phyloP scores from a whole-genome alignment of 2,888 invertebrate species.

The Cerceris rybyensis region DNA sequence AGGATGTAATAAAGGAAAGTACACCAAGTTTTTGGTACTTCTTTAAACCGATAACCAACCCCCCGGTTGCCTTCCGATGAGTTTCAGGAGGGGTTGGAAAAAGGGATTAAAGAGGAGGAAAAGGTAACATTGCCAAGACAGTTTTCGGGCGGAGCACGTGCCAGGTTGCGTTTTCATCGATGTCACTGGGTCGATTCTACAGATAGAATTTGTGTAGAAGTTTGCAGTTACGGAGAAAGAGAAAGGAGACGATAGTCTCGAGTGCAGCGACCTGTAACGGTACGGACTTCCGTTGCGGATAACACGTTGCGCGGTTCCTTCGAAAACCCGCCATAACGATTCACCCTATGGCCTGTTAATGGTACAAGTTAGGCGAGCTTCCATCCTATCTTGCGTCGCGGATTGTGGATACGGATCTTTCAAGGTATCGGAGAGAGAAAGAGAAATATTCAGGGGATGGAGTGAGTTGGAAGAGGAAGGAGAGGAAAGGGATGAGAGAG shows the following conservation, averaged over 20 bases:
- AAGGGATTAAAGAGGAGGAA: conserved; percentile 13
- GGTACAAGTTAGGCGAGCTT: conserved; percentile 66
- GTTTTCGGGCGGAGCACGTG: conserved; percentile 39
- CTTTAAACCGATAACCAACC: conserved; percentile 1
- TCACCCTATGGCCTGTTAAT: conserved; percentile 67
- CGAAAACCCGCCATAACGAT: conserved; percentile 64
- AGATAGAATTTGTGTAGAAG: conserved; percentile 41
- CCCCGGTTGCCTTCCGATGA: no score
- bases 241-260: conserved; percentile 3
- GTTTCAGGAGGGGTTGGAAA: no score
- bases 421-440: conserved; percentile 61
- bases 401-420: conserved; percentile 57
- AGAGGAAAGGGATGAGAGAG: no score
- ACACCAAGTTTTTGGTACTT: conserved; percentile 16
- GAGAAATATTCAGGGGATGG: conserved; percentile 15
- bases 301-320: conserved; percentile 53
- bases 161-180: conserved; percentile 48
- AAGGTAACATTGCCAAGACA: conserved; percentile 18
- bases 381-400: conserved; percentile 45
- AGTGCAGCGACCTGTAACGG: conserved; percentile 34
- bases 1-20: conserved; percentile 31
- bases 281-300: conserved; percentile 57
- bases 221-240: conserved; percentile 4
- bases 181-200: conserved; percentile 57
- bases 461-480: conserved; percentile 10